These are phyloP conservation scores for Anoplius nigerrimus DNA, from an alignment of 2,888 invertebrate genomes.

Conservation along the genomic window DNA sequence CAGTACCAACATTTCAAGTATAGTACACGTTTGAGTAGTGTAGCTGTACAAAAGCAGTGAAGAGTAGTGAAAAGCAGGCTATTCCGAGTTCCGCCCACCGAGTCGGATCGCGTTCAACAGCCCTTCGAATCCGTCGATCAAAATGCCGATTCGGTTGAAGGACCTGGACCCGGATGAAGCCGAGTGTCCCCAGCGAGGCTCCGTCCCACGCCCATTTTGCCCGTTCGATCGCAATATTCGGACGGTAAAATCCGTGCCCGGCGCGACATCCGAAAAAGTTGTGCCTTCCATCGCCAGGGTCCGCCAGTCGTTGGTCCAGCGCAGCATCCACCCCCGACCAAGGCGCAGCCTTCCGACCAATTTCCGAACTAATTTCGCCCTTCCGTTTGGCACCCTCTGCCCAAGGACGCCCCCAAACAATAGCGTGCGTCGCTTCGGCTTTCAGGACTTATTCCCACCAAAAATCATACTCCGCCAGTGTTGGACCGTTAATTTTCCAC, in stretches of 20 bases:
- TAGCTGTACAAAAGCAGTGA: no score
- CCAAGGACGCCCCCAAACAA: slow-evolving; percentile 50
- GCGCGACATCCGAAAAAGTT: slow-evolving; percentile 26
- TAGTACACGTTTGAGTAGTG: no score
- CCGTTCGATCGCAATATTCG: slow-evolving; percentile 24
- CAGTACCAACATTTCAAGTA: no score
- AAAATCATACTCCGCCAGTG: no score
- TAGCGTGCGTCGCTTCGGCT: slow-evolving; percentile 47
- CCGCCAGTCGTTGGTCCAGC: slow-evolving; percentile 68
- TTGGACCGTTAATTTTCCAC: no score
- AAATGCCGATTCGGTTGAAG: no score
- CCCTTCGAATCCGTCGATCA: no score
- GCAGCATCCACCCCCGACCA: slow-evolving; percentile 60
- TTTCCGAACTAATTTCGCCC: slow-evolving; percentile 41
- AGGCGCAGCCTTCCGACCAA: slow-evolving; percentile 60
- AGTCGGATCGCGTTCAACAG: no score
- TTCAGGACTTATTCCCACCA: not conserved
- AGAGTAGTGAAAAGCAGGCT: no score
- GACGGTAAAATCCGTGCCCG: slow-evolving; percentile 45
- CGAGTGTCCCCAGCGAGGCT: not conserved
- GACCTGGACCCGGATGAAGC: not conserved
- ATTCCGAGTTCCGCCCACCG: no score
- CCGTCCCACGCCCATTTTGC: not conserved
- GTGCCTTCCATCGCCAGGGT: slow-evolving; percentile 54
- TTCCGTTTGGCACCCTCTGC: slow-evolving; percentile 38